Percentiles rank a stretch among this genome's conserved stretches.
These are phyloP conservation scores for Centropristis striata DNA, from an alignment of 2,113 vertebrate genomes.

Conservation along the genomic window DNA sequence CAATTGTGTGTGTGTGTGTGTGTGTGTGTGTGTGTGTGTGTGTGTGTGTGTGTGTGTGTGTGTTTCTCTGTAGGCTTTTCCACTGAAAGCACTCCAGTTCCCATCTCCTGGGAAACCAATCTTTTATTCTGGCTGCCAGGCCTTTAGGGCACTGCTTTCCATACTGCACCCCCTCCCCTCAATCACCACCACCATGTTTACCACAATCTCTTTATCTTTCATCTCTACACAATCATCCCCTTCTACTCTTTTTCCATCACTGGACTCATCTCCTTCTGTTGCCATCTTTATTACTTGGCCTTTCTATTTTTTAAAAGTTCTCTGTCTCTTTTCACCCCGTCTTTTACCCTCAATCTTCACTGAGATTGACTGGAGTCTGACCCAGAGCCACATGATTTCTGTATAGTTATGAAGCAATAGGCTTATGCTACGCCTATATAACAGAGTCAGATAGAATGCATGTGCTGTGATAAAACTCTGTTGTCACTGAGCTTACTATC, in stretches of 20 bases:
- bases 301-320: neutral
- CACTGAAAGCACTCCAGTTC: constrained; percentile 56
- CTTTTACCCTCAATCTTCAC: neutral
- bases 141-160: constrained; percentile 64
- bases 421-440: neutral
- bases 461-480: too few species aligned
- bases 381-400: constrained; percentile 9
- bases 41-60: constrained; percentile 22
- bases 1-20: constrained; percentile 11
- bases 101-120: constrained; percentile 77
- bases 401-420: neutral
- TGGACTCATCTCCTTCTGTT: neutral
- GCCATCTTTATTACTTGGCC: neutral
- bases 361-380: neutral
- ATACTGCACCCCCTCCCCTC: constrained; percentile 32
- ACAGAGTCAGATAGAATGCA: neutral
- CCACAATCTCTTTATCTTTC: constrained; percentile 30
- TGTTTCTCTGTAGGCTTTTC: neutral
- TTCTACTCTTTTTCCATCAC: neutral
- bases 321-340: neutral
- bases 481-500: neutral
- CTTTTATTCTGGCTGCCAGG: constrained; percentile 67
- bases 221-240: constrained; percentile 27
- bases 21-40: constrained; percentile 22
- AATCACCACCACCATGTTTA: constrained; percentile 35